Evolutionary conservation across 30 jellyfish, hydroid and myxozoan genomes (phyloP).

Genomic region (Aurelia aurita complex sp. Pacific): DNA sequence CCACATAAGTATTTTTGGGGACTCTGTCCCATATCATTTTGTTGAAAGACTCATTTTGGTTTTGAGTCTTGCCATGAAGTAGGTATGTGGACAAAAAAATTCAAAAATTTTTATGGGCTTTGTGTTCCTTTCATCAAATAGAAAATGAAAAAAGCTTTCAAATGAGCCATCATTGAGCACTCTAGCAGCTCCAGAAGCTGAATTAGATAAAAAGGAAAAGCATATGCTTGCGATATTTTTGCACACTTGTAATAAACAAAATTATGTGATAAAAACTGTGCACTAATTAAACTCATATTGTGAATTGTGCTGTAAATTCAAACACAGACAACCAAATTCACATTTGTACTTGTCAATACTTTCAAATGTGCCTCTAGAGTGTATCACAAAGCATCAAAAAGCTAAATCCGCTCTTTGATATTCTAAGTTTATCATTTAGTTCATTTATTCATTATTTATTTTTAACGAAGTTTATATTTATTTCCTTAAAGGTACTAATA

Average conservation of each 20-base stretch:
- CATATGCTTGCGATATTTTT: background rate
- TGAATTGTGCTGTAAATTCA: background rate
- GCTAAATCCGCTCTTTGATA: too few species aligned
- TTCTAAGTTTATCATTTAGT: too few species aligned
- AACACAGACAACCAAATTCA: background rate
- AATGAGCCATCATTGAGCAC: slow-evolving; percentile 31
- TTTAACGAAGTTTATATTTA: too few species aligned
- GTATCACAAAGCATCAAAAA: too few species aligned
- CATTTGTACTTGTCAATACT: too few species aligned
- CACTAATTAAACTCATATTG: background rate
- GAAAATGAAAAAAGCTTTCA: slow-evolving; percentile 7
- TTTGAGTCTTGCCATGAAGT: too few species aligned
- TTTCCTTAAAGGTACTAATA: too few species aligned
- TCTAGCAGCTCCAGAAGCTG: slow-evolving; percentile 18
- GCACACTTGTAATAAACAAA: background rate
- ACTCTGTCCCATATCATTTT: too few species aligned
- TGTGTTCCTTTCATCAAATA: background rate
- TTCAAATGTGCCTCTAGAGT: too few species aligned
- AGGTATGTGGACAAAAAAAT: slow-evolving; percentile 23
- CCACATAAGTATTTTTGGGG: too few species aligned
- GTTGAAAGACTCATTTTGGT: too few species aligned
- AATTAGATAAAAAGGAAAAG: background rate
- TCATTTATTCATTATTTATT: too few species aligned
- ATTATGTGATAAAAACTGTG: slow-evolving; percentile 1
- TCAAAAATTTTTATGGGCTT: background rate